phyloP scores from a whole-genome alignment of 2,797 vertebrate genomes.

The Lepus townsendii region DNA sequence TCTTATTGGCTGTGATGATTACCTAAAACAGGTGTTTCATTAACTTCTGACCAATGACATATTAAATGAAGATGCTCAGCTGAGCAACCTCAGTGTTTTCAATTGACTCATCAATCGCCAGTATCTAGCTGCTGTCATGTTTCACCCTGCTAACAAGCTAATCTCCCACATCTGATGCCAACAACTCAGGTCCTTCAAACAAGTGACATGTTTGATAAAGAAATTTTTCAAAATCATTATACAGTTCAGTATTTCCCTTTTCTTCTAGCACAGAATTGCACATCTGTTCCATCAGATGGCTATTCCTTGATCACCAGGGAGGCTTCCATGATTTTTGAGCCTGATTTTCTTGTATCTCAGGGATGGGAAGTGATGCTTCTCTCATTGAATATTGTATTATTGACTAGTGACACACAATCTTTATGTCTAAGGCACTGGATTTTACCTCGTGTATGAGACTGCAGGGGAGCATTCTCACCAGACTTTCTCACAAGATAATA shows the following conservation, averaged over 20 bases:
- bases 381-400: conserved; percentile 60
- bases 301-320: conserved; percentile 88
- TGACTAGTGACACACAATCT: conserved; percentile 72
- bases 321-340: conserved; percentile 86
- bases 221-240: conserved; percentile 88
- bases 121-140: conserved; percentile 84
- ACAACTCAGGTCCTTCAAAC: conserved; percentile 88
- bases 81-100: conserved; percentile 86
- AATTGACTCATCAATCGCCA: conserved; percentile 88
- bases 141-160: conserved; percentile 89
- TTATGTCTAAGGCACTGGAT: conserved; percentile 75
- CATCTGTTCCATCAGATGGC: conserved; percentile 85
- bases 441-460: conserved; percentile 84
- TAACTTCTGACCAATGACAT: conserved; percentile 86
- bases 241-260: conserved; percentile 88
- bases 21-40: conserved; percentile 80
- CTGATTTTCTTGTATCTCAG: conserved; percentile 80
- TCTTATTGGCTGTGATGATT: conserved; percentile 68
- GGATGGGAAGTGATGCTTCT: conserved; percentile 82
- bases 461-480: conserved; percentile 78
- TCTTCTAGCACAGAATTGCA: conserved; percentile 87
- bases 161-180: conserved; percentile 88
- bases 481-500: conserved; percentile 72
- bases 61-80: conserved; percentile 87
- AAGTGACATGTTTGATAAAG: conserved; percentile 89